Conservation (phyloP, 2,113 vertebrate genomes). For the Azemiops feae region DNA sequence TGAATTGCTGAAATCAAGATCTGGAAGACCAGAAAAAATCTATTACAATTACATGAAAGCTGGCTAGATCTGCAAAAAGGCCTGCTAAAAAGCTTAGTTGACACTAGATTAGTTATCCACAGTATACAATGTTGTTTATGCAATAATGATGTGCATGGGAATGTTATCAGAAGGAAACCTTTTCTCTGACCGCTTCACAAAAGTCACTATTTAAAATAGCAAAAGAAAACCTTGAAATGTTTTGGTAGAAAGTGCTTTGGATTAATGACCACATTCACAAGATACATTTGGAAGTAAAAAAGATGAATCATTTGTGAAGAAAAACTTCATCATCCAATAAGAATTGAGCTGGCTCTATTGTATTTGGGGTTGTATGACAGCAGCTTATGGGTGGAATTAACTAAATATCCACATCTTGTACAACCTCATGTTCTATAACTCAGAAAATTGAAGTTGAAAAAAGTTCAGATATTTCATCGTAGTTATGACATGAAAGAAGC, state of each 20-base stretch:
- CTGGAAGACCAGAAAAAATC: neutral
- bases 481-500: neutral
- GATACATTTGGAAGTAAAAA: neutral
- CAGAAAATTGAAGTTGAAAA: neutral
- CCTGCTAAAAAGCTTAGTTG: neutral
- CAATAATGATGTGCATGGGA: neutral
- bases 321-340: neutral
- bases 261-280: neutral
- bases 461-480: neutral
- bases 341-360: neutral
- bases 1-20: neutral
- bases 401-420: neutral
- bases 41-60: neutral
- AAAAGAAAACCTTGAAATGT: neutral
- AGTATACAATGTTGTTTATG: neutral
- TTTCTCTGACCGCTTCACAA: neutral
- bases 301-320: neutral
- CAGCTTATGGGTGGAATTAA: neutral
- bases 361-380: neutral
- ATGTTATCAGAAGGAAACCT: neutral
- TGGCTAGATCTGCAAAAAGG: neutral
- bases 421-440: neutral
- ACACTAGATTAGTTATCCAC: neutral
- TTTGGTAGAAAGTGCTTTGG: neutral
- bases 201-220: neutral